A percentile compares a stretch with the other conserved stretches of the same genome.
Evolutionary conservation across 1,140 invertebrate genomes (phyloP).

Genomic region (Lucilia cuprina): DNA sequence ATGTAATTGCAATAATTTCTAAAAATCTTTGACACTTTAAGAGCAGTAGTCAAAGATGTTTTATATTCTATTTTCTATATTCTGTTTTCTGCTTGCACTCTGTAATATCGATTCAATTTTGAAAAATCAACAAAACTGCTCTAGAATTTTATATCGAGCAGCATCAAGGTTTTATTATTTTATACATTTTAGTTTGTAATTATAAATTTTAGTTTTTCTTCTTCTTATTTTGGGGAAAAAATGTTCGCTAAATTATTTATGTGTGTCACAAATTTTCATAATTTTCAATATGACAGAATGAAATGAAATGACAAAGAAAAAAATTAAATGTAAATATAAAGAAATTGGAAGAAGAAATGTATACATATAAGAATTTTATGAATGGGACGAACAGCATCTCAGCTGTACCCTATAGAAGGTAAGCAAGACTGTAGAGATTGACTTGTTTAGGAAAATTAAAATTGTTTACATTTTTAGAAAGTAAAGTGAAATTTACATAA

Average conservation of each 20-base stretch:
- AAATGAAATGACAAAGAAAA: neutral
- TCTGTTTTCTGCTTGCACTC: neutral
- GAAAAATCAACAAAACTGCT: neutral
- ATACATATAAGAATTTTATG: neutral
- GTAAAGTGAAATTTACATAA: too few species aligned
- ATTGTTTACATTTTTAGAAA: too few species aligned
- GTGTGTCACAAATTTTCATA: neutral
- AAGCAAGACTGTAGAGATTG: too few species aligned
- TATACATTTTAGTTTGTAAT: neutral
- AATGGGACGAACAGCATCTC: neutral
- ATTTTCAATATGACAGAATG: neutral
- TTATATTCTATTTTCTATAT: neutral
- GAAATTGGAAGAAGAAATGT: neutral
- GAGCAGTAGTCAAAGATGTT: constrained; percentile 17
- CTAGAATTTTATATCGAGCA: neutral
- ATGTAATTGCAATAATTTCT: neutral
- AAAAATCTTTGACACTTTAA: constrained; percentile 13
- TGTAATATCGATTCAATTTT: neutral
- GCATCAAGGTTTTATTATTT: neutral
- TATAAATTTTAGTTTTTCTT: neutral
- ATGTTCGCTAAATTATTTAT: constrained; percentile 4
- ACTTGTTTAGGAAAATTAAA: too few species aligned
- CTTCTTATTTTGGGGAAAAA: neutral
- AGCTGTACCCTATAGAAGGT: neutral
- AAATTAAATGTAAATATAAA: neutral